A percentile compares a stretch with the other conserved stretches of the same genome.
These are phyloP conservation scores for Heterotis niloticus DNA, from an alignment of 2,113 vertebrate genomes.

Conservation along the genomic window DNA sequence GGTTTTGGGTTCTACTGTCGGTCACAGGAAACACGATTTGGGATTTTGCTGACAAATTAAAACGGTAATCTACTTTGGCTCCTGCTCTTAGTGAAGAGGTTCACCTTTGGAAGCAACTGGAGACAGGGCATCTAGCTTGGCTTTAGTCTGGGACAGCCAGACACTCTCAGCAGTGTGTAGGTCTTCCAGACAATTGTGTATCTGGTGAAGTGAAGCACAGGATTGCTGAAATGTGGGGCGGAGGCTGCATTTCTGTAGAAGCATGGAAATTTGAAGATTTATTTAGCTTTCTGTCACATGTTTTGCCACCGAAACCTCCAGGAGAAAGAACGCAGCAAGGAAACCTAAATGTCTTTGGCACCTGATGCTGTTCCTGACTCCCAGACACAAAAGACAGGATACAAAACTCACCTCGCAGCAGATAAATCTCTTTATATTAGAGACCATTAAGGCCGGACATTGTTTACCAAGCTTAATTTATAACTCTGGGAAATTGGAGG, in stretches of 20 bases:
- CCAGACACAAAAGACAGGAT: constrained; percentile 34
- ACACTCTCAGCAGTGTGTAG: too few relatives aligned
- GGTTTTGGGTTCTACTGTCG: not conserved
- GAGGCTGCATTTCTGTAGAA: not conserved
- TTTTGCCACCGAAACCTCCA: constrained; percentile 12
- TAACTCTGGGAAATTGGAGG: too few relatives aligned
- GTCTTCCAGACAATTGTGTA: not conserved
- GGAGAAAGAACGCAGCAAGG: constrained; percentile 6
- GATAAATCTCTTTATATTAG: constrained; percentile 40
- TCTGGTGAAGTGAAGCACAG: not conserved
- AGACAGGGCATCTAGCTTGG: not conserved
- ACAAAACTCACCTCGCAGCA: constrained; percentile 30
- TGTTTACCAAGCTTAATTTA: constrained; percentile 34
- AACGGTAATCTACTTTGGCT: not conserved
- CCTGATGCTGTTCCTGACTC: constrained; percentile 26
- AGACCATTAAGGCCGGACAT: constrained; percentile 27
- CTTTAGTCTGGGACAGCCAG: too few relatives aligned
- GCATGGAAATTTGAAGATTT: not conserved
- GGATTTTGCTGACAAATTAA: not conserved
- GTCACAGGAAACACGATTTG: not conserved
- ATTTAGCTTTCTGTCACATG: not conserved
- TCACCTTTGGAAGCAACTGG: not conserved
- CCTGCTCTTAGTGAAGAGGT: not conserved
- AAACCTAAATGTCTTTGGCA: constrained; percentile 22
- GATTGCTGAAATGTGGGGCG: not conserved